A percentile compares a stretch with the other conserved stretches of the same genome.
These are phyloP conservation scores for Eristalinus aeneus DNA, from an alignment of 2,888 invertebrate genomes.

Conservation along the genomic window DNA sequence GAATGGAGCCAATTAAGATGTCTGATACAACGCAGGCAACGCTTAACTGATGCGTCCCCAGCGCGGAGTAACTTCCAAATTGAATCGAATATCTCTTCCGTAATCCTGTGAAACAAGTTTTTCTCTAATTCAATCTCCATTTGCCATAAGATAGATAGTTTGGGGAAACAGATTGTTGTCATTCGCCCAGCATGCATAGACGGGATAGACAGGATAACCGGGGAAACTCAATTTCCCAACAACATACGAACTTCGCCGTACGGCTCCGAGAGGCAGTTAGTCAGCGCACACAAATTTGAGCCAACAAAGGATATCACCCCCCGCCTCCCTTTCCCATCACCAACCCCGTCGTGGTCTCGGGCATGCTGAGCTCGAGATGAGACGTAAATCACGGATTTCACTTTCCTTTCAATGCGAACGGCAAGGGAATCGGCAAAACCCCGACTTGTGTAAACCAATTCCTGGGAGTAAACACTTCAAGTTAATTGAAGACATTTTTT, in stretches of 20 bases:
- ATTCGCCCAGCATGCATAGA: neutral
- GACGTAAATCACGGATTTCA: slow-evolving; percentile 31
- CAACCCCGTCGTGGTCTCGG: no score
- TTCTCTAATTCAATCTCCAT: slow-evolving; percentile 17
- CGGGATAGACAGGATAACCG: neutral
- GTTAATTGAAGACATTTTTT: slow-evolving; percentile 46
- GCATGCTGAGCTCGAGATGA: neutral
- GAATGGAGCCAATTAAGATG: neutral
- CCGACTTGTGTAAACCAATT: slow-evolving; percentile 34
- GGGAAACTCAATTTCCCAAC: slow-evolving; percentile 2
- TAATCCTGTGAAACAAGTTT: slow-evolving; percentile 35
- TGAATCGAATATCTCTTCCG: slow-evolving; percentile 26
- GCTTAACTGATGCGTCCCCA: neutral
- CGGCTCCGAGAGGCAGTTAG: slow-evolving; percentile 9
- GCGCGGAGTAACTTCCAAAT: neutral
- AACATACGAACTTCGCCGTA: neutral
- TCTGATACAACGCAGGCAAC: neutral
- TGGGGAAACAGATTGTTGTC: slow-evolving; percentile 9
- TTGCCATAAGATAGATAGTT: slow-evolving; percentile 3
- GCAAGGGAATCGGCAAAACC: neutral
- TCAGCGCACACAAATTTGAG: slow-evolving; percentile 29
- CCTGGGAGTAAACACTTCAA: slow-evolving; percentile 42
- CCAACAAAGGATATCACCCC: slow-evolving; percentile 19
- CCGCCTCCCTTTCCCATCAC: neutral
- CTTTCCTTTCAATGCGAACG: neutral